Evolutionary conservation across 2,888 invertebrate genomes (phyloP).

Genomic region (Cheilosia variabilis): DNA sequence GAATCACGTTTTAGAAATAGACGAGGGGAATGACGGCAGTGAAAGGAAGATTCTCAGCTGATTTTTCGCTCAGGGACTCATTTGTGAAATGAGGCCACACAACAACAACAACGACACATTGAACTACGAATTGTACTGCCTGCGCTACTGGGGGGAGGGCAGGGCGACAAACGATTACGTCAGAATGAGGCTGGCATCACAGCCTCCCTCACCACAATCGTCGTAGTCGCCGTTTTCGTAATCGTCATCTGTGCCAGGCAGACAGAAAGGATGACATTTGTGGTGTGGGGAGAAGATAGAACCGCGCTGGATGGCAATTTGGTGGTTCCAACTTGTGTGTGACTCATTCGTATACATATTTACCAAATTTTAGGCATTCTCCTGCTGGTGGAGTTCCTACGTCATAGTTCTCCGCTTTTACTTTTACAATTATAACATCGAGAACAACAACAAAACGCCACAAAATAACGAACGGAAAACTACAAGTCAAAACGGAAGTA

Average conservation of each 20-base stretch:
- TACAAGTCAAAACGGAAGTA: conserved; percentile 27
- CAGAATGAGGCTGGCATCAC: conserved; percentile 53
- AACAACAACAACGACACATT: conserved; percentile 24
- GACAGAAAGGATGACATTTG: conserved; percentile 51
- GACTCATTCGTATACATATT: conserved; percentile 57
- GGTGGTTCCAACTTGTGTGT: conserved; percentile 11
- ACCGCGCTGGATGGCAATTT: background rate
- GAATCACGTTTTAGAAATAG: conserved; percentile 30
- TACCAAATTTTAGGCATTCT: conserved; percentile 18
- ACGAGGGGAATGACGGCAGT: conserved; percentile 23
- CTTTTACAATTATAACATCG: conserved; percentile 24
- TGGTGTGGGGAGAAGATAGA: conserved; percentile 8
- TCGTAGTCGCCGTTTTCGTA: background rate
- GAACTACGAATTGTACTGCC: conserved; percentile 17
- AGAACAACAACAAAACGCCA: conserved; percentile 51
- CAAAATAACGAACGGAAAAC: conserved; percentile 27
- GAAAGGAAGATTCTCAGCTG: conserved; percentile 61
- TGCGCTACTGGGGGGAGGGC: conserved; percentile 18
- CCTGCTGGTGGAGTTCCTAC: background rate
- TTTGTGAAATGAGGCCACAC: conserved; percentile 66
- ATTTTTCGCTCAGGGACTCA: conserved; percentile 63
- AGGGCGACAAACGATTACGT: conserved; percentile 67
- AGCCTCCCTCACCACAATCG: conserved; percentile 3
- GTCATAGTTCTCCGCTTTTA: background rate
- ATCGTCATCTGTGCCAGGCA: conserved; percentile 42